A percentile compares a stretch with the other conserved stretches of the same genome.
These are phyloP conservation scores for Balaenoptera acutorostrata DNA, from an alignment of 2,113 vertebrate genomes.

Conservation along the genomic window DNA sequence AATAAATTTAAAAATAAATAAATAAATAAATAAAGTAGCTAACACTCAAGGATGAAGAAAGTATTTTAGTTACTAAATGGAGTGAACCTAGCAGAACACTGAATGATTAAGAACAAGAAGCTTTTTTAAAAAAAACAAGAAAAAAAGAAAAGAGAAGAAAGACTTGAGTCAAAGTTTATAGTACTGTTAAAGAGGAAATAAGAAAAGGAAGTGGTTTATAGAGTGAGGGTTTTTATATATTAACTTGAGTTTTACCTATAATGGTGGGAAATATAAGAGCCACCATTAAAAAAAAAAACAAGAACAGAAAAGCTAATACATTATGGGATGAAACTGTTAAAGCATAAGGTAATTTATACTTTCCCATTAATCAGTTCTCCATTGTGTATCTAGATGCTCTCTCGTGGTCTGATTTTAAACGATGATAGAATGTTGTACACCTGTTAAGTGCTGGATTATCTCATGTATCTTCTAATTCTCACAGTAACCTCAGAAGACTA, in stretches of 20 bases:
- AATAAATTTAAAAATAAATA: too few relatives aligned
- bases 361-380: neutral
- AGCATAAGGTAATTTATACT: neutral
- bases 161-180: neutral
- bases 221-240: neutral
- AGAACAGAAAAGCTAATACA: neutral
- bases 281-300: neutral
- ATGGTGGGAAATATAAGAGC: neutral
- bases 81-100: neutral
- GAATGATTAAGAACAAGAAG: neutral
- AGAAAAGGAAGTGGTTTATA: conserved; percentile 61
- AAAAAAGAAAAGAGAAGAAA: neutral
- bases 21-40: neutral
- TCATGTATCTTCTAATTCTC: neutral
- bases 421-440: neutral
- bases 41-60: neutral
- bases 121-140: neutral
- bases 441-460: neutral
- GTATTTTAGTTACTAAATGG: neutral
- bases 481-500: neutral
- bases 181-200: conserved; percentile 46
- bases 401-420: neutral
- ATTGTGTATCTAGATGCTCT: neutral
- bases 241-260: neutral
- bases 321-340: conserved; percentile 13